Evolutionary conservation across 2,888 invertebrate species (phyloP).

Genomic region (Luffia ferchaultella): DNA sequence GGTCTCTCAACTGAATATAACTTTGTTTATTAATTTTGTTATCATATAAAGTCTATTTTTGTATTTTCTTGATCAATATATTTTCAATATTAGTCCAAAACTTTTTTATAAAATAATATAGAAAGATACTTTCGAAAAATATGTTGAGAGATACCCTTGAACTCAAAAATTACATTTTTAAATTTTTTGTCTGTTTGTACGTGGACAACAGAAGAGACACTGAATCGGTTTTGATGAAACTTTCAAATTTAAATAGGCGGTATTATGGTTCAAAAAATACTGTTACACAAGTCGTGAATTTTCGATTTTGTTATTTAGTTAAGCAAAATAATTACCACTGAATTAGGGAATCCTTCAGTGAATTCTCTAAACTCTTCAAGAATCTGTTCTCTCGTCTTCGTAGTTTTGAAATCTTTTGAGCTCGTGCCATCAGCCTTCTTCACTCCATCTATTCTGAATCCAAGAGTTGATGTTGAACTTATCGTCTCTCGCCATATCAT

Average conservation of each 20-base stretch:
- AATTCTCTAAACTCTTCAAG: slow-evolving; percentile 83
- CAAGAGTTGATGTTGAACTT: slow-evolving; percentile 95
- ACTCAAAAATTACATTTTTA: too few species aligned
- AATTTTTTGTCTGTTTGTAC: too few species aligned
- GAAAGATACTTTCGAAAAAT: slow-evolving; percentile 4
- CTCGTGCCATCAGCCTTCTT: slow-evolving; percentile 90
- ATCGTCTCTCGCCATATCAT: slow-evolving; percentile 98
- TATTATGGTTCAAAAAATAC: too few species aligned
- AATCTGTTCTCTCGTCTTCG: slow-evolving; percentile 84
- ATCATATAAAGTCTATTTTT: not conserved
- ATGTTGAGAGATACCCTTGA: too few species aligned
- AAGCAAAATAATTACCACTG: slow-evolving; percentile 74
- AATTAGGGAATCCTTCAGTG: slow-evolving; percentile 78
- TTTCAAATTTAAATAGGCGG: too few species aligned
- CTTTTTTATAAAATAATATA: slow-evolving; percentile 4
- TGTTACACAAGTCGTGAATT: too few species aligned
- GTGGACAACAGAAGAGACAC: too few species aligned
- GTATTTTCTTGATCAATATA: not conserved
- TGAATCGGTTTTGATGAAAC: too few species aligned
- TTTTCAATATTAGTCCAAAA: not conserved
- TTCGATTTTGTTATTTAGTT: not conserved
- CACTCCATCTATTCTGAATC: slow-evolving; percentile 96
- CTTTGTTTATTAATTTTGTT: not conserved
- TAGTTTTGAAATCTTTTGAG: slow-evolving; percentile 95
- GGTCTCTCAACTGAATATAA: not conserved